A percentile compares a stretch with the other conserved stretches of the same genome.
Evolutionary conservation across 2,888 invertebrate species (phyloP).

Genomic region (Drosophila algonquin): DNA sequence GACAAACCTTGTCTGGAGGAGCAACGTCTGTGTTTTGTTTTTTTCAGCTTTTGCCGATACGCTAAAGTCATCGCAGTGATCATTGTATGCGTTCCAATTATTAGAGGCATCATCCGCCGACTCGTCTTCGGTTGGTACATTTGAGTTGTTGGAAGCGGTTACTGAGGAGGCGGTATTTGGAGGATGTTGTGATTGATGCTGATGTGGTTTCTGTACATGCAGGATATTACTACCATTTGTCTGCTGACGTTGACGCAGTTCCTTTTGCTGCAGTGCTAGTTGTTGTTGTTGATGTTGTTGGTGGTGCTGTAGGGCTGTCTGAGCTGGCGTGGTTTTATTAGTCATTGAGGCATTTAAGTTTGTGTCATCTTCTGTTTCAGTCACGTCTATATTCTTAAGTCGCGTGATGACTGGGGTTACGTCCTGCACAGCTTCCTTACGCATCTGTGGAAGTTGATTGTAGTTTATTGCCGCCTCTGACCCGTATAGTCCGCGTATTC

Average conservation of each 20-base stretch:
- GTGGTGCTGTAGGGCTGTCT: slow-evolving; percentile 59
- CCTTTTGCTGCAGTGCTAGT: slow-evolving; percentile 53
- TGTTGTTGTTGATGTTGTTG: slow-evolving; percentile 50
- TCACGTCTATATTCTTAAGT: slow-evolving; percentile 57
- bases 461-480: slow-evolving; percentile 83
- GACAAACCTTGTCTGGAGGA: slow-evolving; percentile 32
- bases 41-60: slow-evolving; percentile 9
- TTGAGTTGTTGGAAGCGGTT: slow-evolving; percentile 67
- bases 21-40: slow-evolving; percentile 42
- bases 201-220: slow-evolving; percentile 48
- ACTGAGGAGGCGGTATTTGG: slow-evolving; percentile 48
- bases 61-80: slow-evolving; percentile 73
- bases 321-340: slow-evolving; percentile 65
- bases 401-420: slow-evolving; percentile 6
- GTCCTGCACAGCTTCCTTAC: slow-evolving; percentile 37
- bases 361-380: slow-evolving; percentile 73
- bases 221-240: slow-evolving; percentile 62
- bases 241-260: slow-evolving; percentile 51
- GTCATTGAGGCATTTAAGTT: slow-evolving; percentile 77
- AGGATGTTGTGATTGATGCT: slow-evolving; percentile 44
- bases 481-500: slow-evolving; percentile 88
- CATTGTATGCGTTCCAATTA: slow-evolving; percentile 76
- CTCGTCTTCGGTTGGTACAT: slow-evolving; percentile 73
- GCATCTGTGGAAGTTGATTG: slow-evolving; percentile 80
- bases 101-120: slow-evolving; percentile 80